phyloP scores from a whole-genome alignment of 2,113 vertebrate genomes.

The Tretioscincus oriximinensis region DNA sequence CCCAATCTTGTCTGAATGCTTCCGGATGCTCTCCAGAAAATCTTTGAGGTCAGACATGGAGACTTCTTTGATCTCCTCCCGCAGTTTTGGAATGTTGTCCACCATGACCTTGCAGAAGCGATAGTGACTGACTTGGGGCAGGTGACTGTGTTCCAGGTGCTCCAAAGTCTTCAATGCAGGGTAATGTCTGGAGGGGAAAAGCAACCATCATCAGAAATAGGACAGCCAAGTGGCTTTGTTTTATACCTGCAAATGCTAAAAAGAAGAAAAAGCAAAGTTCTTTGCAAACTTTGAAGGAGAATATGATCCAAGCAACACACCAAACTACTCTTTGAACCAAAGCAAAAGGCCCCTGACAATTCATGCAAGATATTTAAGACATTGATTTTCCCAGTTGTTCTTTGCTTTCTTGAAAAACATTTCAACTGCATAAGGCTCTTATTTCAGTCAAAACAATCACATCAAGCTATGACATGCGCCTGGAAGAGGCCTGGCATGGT shows the following conservation, averaged over 20 bases:
- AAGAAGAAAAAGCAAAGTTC: not conserved
- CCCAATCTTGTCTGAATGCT: slow-evolving; percentile 96
- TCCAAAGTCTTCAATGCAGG: slow-evolving; percentile 93
- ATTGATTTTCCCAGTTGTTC: no score
- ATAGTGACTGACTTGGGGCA: slow-evolving; percentile 91
- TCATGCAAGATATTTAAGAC: no score
- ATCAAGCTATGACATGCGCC: not conserved
- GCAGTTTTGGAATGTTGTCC: slow-evolving; percentile 88
- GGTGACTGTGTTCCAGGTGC: slow-evolving; percentile 87
- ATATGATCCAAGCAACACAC: no score
- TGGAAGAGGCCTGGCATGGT: no score
- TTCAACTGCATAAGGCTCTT: not conserved
- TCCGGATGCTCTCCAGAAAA: slow-evolving; percentile 97
- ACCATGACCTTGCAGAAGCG: slow-evolving; percentile 95
- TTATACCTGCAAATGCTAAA: not conserved
- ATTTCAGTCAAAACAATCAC: no score
- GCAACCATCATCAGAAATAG: not conserved
- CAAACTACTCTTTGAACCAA: not conserved
- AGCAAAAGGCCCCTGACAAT: no score
- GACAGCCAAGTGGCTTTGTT: not conserved
- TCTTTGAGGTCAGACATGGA: slow-evolving; percentile 97
- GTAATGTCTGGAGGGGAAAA: slow-evolving; percentile 83
- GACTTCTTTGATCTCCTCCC: slow-evolving; percentile 88
- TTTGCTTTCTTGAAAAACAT: not conserved
- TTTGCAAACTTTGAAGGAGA: not conserved